Base-by-base conservation (phyloP, 2,113 vertebrate species). In the Setophaga coronata region DNA sequence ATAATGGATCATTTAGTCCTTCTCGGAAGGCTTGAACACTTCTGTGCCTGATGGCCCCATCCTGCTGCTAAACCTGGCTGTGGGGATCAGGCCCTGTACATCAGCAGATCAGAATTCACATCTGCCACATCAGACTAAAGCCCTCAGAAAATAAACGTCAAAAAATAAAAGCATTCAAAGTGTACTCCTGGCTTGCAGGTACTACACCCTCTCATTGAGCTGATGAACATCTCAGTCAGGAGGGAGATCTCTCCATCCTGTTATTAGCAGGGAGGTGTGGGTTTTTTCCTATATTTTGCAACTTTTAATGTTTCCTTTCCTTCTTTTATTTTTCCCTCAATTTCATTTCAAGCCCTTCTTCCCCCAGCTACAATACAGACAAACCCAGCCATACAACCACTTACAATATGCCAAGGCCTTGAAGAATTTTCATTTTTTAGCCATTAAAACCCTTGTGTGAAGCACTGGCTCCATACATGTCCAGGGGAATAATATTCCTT, bases 1-100 rank as follows among this genome's bases (percentile, higher is more conserved):
- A 58, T 94, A 88, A 96, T 93, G 76, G 87, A 83, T 95, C 90
- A 66, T 91, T 96, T 61, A 94, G 47, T 92, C 65, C 51, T 95
- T 91, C 90, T 93, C 21, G 25, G 72, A 93, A 91, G 65, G 71
- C 31, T 90, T 89, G 73, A 92, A 88, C 38, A 67, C n/a, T 87
- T 86, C 5, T 91, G 76, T 93, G 6, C 60, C 70, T 91, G 61
- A 76, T 94, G 48, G 69, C 45, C 11, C 36, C 25, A 0, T 54
- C 70, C n/a, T 95, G 77, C 29, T 28, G 57, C 28, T 14, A 80
- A 91, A 73, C 42, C 33, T 53, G 62, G 29, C 69, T 71, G 60
- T 18, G 58, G 58, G 42, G 38, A 72, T 76, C n/a, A 61, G 51
- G 36, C 54, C 15, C 38, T 50, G 28, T 14, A 40, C 70, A 34